These are phyloP conservation scores for Hylomyscus alleni DNA, from an alignment of 2,797 vertebrate species.

Conservation along the genomic window DNA sequence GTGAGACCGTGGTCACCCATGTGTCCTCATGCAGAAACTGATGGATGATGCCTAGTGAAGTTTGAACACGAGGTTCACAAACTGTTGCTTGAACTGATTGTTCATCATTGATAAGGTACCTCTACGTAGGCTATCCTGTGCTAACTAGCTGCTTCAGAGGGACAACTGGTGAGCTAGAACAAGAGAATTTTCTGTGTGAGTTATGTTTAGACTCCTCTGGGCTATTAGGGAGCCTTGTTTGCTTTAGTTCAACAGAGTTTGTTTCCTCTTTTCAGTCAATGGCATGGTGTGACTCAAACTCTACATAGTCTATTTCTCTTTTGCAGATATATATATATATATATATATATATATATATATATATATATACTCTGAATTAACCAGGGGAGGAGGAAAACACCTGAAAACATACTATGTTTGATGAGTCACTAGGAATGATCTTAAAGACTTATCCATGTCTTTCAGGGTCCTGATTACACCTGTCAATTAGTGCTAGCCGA, in stretches of 20 bases:
- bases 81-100: neutral
- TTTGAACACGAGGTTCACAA: neutral
- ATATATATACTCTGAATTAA: neutral
- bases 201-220: neutral
- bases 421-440: neutral
- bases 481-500: neutral
- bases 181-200: neutral
- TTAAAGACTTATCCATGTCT: neutral
- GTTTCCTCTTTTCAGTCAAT: neutral
- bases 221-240: neutral
- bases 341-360: neutral
- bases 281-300: neutral
- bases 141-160: neutral
- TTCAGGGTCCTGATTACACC: neutral
- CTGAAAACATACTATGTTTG: neutral
- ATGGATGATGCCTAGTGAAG: neutral
- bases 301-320: neutral
- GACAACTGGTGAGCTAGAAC: neutral
- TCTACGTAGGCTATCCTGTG: neutral
- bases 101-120: neutral
- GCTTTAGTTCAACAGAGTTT: neutral
- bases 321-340: neutral
- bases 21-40: neutral
- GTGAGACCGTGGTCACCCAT: rapidly evolving
- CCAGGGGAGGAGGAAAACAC: neutral